These are phyloP conservation scores for Emberiza fucata DNA, from an alignment of 2,113 vertebrate species.

Conservation along the genomic window DNA sequence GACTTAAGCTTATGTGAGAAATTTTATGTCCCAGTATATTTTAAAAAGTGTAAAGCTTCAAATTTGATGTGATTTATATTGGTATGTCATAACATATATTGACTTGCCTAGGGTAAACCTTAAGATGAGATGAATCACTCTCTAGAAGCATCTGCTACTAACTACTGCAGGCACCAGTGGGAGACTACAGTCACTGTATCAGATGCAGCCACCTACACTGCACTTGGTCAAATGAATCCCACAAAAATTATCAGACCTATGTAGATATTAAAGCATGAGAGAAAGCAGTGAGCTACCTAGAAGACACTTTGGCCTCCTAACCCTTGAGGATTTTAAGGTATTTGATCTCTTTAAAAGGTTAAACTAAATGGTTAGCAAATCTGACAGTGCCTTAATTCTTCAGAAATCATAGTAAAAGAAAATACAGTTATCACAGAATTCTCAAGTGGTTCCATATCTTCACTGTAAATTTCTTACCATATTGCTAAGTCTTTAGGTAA, in stretches of 20 bases:
- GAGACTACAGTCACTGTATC: neutral
- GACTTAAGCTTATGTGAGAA: neutral
- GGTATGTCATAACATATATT: neutral
- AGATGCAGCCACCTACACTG: conserved; percentile 30
- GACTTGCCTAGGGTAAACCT: neutral
- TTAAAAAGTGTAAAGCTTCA: neutral
- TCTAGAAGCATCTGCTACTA: conserved; percentile 20
- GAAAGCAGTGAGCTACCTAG: neutral
- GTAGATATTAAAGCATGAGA: neutral
- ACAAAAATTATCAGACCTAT: neutral
- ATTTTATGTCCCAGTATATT: neutral
- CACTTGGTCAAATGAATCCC: neutral
- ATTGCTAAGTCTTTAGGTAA: neutral
- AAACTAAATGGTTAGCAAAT: neutral
- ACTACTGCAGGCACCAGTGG: neutral
- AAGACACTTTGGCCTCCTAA: neutral
- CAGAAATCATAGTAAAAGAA: neutral
- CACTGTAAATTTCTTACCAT: neutral
- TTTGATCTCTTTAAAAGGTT: neutral
- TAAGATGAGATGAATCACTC: conserved; percentile 28
- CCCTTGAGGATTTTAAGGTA: neutral
- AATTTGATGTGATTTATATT: neutral
- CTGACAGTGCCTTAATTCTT: neutral
- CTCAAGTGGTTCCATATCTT: neutral
- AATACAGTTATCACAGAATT: neutral